Base-by-base conservation (phyloP, 2,888 invertebrate genomes). In the Mesorhabditis spiculigera region DNA sequence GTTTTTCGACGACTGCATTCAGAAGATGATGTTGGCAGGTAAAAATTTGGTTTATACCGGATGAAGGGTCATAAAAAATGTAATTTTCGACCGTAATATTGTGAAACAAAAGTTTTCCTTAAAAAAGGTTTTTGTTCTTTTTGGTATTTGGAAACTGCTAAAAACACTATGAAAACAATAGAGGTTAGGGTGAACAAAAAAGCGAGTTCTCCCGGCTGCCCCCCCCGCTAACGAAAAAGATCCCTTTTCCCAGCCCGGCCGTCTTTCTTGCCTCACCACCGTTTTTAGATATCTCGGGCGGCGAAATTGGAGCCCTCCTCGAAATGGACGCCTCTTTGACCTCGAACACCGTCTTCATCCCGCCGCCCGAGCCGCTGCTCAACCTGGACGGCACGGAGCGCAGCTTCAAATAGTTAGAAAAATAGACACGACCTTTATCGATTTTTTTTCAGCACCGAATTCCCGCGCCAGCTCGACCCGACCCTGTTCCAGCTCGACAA, bases 1-100 rank as follows among this genome's bases (percentile, higher is more conserved):
- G 13, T 94, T 94, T 88, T 98, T 98, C 86, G 98, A 98, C 87
- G 96, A 98, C 86, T 97, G 96, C 86, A 92, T 93, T 5, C 95
- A 95, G 85, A 91, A 92, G 86, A 77, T 86, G 5, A 82, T 84
- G 5, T 76, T 58, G 72, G 84, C 86, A 43, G 74, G 77, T 78
- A 44, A 58, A 58, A 16, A 3, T 69, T 62, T 69, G 43, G 28
- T 43, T 2, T 62, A n/a, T 5, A 1, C 45, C 2, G 4, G 3
- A 66, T n/a, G 3, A 28, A 28, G 28, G 28, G 3, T 28, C 28
- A 28, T 28, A 28, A 28, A n/a, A 28, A 28, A 28, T 28, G 28
- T 28, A 28, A 28, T 28, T 28, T 28, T 28, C 3, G 28, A 3
- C 28, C 28, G 28, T 3, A 28, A 28, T 1, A 28, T 28, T 28